Percentiles rank a stretch among this genome's conserved stretches.
Conservation (phyloP, 2,888 invertebrate genomes). For the Trisateles emortualis region DNA sequence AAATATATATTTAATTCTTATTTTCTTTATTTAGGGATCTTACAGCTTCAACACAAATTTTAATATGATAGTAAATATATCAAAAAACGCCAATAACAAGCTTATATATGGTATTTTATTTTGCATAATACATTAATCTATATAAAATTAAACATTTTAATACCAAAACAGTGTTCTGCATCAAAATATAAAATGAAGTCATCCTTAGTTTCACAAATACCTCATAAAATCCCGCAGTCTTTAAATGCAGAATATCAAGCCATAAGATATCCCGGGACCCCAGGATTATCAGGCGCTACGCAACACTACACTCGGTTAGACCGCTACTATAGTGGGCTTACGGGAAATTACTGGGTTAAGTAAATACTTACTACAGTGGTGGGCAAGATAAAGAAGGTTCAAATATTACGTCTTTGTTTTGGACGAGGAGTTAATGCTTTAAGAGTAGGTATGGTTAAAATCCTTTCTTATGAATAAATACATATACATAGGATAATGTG, state of each 20-base stretch:
- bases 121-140: no score
- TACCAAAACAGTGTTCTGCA: background rate
- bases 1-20: no score
- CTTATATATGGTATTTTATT: no score
- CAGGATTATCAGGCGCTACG: constrained; percentile 39
- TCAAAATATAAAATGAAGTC: background rate
- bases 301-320: constrained; percentile 42
- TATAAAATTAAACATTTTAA: no score
- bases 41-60: no score
- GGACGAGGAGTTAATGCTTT: background rate
- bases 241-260: constrained; percentile 34
- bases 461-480: no score
- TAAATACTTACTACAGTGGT: constrained; percentile 39
- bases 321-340: constrained; percentile 36
- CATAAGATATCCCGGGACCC: constrained; percentile 28
- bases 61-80: no score
- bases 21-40: no score
- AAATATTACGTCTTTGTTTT: constrained; percentile 16
- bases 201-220: constrained; percentile 13
- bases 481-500: no score
- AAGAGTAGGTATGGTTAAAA: no score
- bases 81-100: no score
- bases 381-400: constrained; percentile 26
- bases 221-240: constrained; percentile 30
- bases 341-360: constrained; percentile 37